phyloP scores from a whole-genome alignment of 2,113 vertebrate genomes.

The Dermatemys mawii region DNA sequence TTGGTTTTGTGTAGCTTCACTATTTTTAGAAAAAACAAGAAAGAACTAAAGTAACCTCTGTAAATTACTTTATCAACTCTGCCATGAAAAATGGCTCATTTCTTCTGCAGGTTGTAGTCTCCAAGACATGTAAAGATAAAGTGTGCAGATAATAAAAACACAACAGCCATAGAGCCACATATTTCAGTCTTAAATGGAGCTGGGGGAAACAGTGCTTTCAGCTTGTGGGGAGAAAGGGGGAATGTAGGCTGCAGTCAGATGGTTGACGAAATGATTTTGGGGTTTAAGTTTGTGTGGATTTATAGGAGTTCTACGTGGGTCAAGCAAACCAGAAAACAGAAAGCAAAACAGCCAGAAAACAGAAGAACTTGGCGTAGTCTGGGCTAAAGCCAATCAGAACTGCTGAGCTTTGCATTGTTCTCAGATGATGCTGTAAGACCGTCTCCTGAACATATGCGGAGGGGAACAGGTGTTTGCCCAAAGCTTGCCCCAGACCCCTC shows the following conservation, averaged over 20 bases:
- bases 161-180: neutral
- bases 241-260: neutral
- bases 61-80: neutral
- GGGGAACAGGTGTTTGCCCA: neutral
- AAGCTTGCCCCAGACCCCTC: neutral
- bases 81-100: neutral
- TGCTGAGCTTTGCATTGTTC: neutral
- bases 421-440: neutral
- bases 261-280: neutral
- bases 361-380: neutral
- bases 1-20: neutral
- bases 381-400: neutral
- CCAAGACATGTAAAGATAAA: neutral
- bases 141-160: neutral
- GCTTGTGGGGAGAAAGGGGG: neutral
- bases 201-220: fast-evolving
- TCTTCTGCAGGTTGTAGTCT: neutral
- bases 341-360: neutral
- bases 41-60: neutral
- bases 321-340: neutral
- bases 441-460: neutral
- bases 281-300: neutral
- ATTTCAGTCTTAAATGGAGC: neutral
- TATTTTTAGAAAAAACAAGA: neutral
- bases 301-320: neutral